Evolutionary conservation across 1,140 invertebrate species (phyloP), one percentile per base, ranked within the genome.

Genomic region (Cydia amplana): DNA sequence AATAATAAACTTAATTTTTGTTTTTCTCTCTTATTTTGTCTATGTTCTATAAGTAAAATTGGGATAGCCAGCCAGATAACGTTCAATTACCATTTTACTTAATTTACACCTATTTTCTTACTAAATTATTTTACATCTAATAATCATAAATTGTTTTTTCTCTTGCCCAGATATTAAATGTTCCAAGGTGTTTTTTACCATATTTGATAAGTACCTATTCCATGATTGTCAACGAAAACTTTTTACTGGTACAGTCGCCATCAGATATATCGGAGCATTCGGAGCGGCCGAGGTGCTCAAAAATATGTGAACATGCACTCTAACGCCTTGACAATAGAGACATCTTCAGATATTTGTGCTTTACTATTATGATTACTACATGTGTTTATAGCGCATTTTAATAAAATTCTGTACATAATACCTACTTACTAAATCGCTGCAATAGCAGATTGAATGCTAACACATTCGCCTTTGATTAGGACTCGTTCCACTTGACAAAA

Each of bases 401-500:
- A 5, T 46, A 46, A 12, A 46, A 46, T 16, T 46, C 12, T 46
- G 43, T 46, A 12, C 43, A 46, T 60, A 60, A 60, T 60, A 12
- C 55, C 55, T 60, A 60, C 55, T 23, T 60, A 23, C 55, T 60
- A 60, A 60, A 60, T 20, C 20, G 20, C 55, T 60, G 20, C 55
- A 23, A 60, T 4, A 20, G 55, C 20, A 60, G 20, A 23, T 60
- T 60, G 55, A 60, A 60, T 60, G 55, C 20, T 23, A 10, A 51
- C 23, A 60, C 55, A 60, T 60, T 60, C 55, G 18, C 20, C 9
- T 60, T 23, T 60, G 20, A 23, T 60, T 60, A 60, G 55, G 55
- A 60, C 55, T 60, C 55, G 55, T 60, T 60, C 55, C 55, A 60
- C 55, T 60, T 60, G 55, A 60, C 55, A 60, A 20, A 3, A 60